Evolutionary conservation across 1,140 invertebrate species (phyloP).

Genomic region (Globodera rostochiensis): DNA sequence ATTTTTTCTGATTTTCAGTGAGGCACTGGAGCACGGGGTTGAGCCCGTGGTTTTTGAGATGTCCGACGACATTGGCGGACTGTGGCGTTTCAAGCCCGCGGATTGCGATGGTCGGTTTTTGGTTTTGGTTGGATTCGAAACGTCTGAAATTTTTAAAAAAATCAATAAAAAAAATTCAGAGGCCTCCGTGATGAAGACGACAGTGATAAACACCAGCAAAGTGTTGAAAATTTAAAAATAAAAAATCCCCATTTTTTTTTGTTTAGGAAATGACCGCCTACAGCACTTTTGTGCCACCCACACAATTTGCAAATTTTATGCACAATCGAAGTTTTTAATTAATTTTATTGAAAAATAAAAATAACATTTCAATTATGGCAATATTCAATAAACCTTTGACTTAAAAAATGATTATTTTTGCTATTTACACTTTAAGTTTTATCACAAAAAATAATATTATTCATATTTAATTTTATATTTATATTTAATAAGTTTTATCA

Average conservation of each 20-base stretch:
- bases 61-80: conserved; percentile 64
- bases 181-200: conserved; percentile 67
- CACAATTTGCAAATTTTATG: conserved; percentile 67
- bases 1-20: conserved; percentile 23
- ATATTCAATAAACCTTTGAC: no score
- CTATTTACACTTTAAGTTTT: no score
- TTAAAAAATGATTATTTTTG: no score
- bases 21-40: conserved; percentile 53
- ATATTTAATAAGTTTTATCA: no score
- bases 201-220: conserved; percentile 69
- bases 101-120: conserved; percentile 41
- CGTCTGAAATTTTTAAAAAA: neutral
- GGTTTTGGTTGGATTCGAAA: neutral
- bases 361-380: no score
- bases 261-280: conserved; percentile 60
- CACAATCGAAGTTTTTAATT: conserved; percentile 61
- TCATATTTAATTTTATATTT: no score
- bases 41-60: conserved; percentile 67
- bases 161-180: conserved; percentile 31
- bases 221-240: conserved; percentile 58
- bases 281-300: conserved; percentile 68
- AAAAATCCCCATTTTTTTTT: neutral
- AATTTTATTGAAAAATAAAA: no score
- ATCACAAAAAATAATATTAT: no score
- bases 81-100: conserved; percentile 63